A percentile compares a stretch with the other conserved stretches of the same genome.
These are phyloP conservation scores for Heliconius sara DNA, from an alignment of 2,888 invertebrate genomes.

Conservation along the genomic window DNA sequence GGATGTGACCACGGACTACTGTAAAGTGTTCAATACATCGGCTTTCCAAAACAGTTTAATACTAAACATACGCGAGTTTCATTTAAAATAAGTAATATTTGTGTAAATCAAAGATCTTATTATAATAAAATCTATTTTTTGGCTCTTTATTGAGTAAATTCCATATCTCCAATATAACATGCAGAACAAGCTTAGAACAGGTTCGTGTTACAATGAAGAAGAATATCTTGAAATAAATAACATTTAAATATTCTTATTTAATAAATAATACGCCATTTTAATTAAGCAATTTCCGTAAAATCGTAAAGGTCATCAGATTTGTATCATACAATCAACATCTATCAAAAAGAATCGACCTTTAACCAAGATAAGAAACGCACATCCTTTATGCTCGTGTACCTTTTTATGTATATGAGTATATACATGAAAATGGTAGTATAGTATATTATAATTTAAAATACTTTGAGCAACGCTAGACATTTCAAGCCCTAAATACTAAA, in stretches of 20 bases:
- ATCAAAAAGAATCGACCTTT: conserved; percentile 11
- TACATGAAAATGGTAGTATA: too few relatives aligned
- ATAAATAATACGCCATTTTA: not conserved
- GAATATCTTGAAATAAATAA: not conserved
- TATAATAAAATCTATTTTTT: not conserved
- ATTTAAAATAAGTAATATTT: too few relatives aligned
- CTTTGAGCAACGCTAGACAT: not conserved
- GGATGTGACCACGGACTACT: too few relatives aligned
- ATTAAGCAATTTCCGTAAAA: conserved; percentile 18
- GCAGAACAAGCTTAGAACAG: not conserved
- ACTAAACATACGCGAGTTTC: too few relatives aligned
- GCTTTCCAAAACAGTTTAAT: too few relatives aligned
- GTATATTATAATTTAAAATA: not conserved
- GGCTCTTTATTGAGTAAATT: not conserved
- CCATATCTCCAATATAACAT: not conserved
- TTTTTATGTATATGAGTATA: too few relatives aligned
- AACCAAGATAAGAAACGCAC: not conserved
- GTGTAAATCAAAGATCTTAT: too few relatives aligned
- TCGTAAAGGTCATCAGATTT: conserved; percentile 6
- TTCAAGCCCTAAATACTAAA: not conserved
- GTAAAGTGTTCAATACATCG: too few relatives aligned
- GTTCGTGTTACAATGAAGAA: not conserved
- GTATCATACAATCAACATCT: not conserved
- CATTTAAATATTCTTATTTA: not conserved
- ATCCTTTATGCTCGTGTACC: too few relatives aligned